These are phyloP conservation scores for Maniola hyperantus DNA, from an alignment of 2,888 invertebrate genomes.

Conservation along the genomic window DNA sequence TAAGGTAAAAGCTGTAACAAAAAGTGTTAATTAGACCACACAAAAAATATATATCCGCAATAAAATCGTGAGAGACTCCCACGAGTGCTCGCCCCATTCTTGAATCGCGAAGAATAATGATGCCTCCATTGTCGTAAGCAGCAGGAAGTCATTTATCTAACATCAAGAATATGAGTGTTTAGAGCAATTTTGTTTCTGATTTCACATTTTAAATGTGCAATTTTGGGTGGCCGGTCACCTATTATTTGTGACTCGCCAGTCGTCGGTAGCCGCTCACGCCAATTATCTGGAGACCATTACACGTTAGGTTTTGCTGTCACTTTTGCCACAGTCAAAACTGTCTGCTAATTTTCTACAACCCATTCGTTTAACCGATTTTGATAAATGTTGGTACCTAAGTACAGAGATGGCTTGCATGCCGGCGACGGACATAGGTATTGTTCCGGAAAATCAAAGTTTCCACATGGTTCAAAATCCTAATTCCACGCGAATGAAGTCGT, in stretches of 20 bases:
- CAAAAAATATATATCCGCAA: conserved; percentile 80
- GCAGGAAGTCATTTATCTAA: conserved; percentile 83
- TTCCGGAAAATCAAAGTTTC: no score
- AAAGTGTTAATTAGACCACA: conserved; percentile 81
- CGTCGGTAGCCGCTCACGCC: conserved; percentile 16
- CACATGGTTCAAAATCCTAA: no score
- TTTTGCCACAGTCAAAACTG: no score
- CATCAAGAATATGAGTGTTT: conserved; percentile 82
- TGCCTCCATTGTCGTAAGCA: conserved; percentile 74
- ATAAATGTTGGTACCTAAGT: no score
- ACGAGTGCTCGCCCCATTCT: conserved; percentile 73
- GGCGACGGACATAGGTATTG: no score
- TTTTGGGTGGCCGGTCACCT: conserved; percentile 57
- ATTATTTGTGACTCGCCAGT: conserved; percentile 24
- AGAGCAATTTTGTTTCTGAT: conserved; percentile 79
- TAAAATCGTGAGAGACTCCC: conserved; percentile 80
- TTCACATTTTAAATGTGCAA: conserved; percentile 78
- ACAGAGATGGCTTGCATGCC: no score
- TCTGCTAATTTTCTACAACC: no score
- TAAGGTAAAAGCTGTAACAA: conserved; percentile 80
- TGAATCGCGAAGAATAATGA: conserved; percentile 72
- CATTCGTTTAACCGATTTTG: no score
- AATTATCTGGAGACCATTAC: conserved; percentile 21
- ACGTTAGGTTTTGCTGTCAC: no score
- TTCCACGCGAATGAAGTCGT: no score